Conservation (phyloP, 2,888 invertebrate genomes). For the Hyalella azteca region DNA sequence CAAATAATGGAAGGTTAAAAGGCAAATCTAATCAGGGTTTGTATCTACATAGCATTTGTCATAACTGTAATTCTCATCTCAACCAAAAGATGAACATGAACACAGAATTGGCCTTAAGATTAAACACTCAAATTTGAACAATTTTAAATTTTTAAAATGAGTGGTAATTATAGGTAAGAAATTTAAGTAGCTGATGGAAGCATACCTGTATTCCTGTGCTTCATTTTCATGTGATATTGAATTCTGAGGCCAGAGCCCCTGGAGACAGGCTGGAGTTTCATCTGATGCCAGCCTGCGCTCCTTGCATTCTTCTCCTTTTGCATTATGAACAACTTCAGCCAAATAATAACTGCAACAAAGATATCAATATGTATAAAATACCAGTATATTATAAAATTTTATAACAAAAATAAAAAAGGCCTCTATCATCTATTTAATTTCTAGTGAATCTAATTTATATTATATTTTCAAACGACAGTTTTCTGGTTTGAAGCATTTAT, state of each 20-base stretch:
- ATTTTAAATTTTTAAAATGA: background rate
- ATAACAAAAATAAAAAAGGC: too few relatives aligned
- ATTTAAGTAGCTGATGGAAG: background rate
- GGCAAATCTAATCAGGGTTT: background rate
- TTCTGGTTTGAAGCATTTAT: too few relatives aligned
- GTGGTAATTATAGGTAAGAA: background rate
- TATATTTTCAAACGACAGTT: too few relatives aligned
- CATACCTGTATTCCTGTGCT: constrained; percentile 58
- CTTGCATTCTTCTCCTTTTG: constrained; percentile 88
- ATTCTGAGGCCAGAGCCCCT: constrained; percentile 65
- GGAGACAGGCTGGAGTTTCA: constrained; percentile 66
- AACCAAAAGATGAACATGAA: background rate
- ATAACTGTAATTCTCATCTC: background rate
- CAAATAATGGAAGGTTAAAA: background rate
- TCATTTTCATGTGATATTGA: constrained; percentile 42
- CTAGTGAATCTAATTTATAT: too few relatives aligned
- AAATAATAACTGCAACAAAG: constrained; percentile 72
- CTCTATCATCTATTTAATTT: too few relatives aligned
- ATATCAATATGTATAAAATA: background rate
- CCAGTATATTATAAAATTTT: too few relatives aligned
- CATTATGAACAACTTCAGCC: constrained; percentile 86
- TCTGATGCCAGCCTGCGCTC: constrained; percentile 82
- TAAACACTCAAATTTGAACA: background rate
- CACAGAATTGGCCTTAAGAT: background rate
- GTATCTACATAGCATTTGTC: background rate